phyloP scores from a whole-genome alignment of 1,140 invertebrate genomes.

The Apolygus lucorum region DNA sequence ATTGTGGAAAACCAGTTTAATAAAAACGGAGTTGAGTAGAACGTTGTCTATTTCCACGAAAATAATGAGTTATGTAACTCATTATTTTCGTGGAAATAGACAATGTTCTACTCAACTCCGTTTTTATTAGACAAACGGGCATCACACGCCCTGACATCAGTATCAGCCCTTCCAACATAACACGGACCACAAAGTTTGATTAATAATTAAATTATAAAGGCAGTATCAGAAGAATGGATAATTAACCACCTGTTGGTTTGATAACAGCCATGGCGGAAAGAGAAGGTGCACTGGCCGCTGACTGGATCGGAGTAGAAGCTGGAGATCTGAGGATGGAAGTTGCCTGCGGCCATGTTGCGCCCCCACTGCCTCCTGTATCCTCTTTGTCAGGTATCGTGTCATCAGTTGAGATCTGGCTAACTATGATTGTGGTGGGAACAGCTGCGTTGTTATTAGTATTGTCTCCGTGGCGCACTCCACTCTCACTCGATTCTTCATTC shows the following conservation, averaged over 20 bases:
- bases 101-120: too few species aligned
- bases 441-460: background rate
- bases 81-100: too few species aligned
- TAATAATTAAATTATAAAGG: too few species aligned
- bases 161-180: too few species aligned
- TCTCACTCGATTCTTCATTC: background rate
- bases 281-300: conserved; percentile 13
- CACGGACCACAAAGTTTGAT: too few species aligned
- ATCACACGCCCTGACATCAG: too few species aligned
- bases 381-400: background rate
- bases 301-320: background rate
- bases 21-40: too few species aligned
- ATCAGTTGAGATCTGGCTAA: conserved; percentile 11
- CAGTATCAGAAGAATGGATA: too few species aligned
- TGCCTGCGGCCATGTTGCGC: conserved; percentile 15
- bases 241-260: conserved; percentile 12
- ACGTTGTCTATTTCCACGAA: too few species aligned
- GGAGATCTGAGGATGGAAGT: conserved; percentile 4
- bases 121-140: too few species aligned
- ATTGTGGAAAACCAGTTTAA: too few species aligned
- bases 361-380: background rate
- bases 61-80: too few species aligned
- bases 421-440: background rate
- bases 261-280: conserved; percentile 8
- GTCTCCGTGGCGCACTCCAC: background rate